Evolutionary conservation across 2,113 vertebrate species (phyloP), one percentile per base, ranked within the genome.

Genomic region (Corydoras maculifer): DNA sequence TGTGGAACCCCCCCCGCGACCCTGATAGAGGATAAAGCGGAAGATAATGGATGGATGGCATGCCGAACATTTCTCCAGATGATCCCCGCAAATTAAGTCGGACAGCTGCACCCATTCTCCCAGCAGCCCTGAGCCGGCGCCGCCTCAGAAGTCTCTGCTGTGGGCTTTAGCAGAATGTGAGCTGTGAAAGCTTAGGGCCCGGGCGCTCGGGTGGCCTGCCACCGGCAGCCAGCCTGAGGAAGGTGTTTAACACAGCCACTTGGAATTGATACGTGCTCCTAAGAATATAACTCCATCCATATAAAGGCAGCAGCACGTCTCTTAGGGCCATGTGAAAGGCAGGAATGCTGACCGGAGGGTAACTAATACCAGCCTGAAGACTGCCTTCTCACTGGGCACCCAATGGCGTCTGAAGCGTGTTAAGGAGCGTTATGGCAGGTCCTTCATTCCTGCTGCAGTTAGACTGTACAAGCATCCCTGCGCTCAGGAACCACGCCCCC

Each of bases 281-380:
- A 82, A 86, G 86, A 87, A 90, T 85, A 87, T 82, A 85, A 87
- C 82, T 80, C 79, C 79, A 62, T 83, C 87, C 90, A 81, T 90
- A 89, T 87, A 89, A 90, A 90, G 89, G 79, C 86, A 89, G 73
- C 74, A 66, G 71, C 72, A 71, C 73, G 77, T 62, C 72, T 51
- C 70, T 65, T 73, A 9, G 65, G 80, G 77, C 79, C 48, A 76
- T 77, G 81, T 78, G 18, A 68, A 68, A 82, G 65, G 73, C 66
- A 79, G 79, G 83, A 87, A 84, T 88, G 89, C 87, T 91, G 90
- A 91, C 82, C 72, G 55, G 67, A 31, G 82, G 15, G 76, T 83
- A 87, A 86, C 75, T 55, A 68, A 80, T 77, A 83, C 77, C 72
- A 49, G 18, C 12, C 30, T 70, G 13, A 35, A 69, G 62, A 58